Evolutionary conservation across 2,113 vertebrate species (phyloP), one percentile per base, ranked within the genome.

Genomic region (Montifringilla adamsi): DNA sequence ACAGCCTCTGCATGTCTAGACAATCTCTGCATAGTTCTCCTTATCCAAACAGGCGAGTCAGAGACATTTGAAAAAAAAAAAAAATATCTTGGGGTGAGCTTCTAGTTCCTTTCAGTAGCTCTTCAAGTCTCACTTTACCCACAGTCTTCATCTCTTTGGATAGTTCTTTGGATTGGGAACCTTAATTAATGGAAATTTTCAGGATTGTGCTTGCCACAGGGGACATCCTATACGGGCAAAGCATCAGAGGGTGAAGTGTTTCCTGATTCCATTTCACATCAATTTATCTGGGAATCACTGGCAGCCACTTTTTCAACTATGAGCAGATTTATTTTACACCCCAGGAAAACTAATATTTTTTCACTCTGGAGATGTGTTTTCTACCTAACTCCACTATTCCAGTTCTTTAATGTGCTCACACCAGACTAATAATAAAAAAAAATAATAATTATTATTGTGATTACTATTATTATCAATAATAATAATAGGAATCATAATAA

Each of bases 91-190:
- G 41, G 17, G 80, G 31, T 75, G 68, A 93, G 72, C 30, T 79
- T 75, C 73, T 33, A 15, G 15, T 59, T 30, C 73, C 60, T 95
- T 95, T 88, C 94, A 90, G 60, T 90, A 84, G 37, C 52, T 96
- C 66, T 92, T 95, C 93, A 94, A 75, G 33, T 95, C 72, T 92
- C 88, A 92, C 70, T 47, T 84, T 67, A 75, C 43, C 19, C 55
- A 94, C 73, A 89, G 49, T 31, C 35, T 4, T 13, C 26, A 88
- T 88, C 41, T 76, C 73, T 83, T 89, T 73, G 41, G 46, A 15
- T 50, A 69, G 80, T 73, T n/a, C 41, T 78, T 72, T 46, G 35
- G 64, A 68, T 90, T 50, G 60, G 62, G 69, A 86, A 23, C 60
- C 31, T 76, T 77, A 94, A 89, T 70, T 89, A 73, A 63, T 66